Evolutionary conservation across 2,797 vertebrate genomes (phyloP).

Genomic region (Cuculus canorus): DNA sequence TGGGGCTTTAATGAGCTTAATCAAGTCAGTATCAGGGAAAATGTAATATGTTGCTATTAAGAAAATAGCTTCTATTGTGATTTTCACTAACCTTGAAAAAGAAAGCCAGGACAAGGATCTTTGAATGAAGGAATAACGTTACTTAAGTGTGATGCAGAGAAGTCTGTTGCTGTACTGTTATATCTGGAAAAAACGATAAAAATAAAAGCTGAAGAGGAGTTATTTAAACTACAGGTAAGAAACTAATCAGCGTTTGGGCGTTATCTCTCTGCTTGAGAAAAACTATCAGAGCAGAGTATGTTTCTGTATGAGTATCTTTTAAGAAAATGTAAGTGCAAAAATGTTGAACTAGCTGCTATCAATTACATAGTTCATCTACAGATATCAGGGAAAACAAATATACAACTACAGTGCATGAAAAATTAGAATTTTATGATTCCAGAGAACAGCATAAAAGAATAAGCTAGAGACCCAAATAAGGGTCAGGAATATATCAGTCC

Average conservation of each 20-base stretch:
- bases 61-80: neutral
- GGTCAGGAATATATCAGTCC: constrained; percentile 12
- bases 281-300: neutral
- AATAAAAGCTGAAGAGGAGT: neutral
- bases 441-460: neutral
- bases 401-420: neutral
- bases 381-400: neutral
- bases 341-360: neutral
- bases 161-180: fast-evolving
- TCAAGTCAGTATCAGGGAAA: neutral
- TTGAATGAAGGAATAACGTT: neutral
- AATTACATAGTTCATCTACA: neutral
- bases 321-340: neutral
- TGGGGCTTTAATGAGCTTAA: neutral
- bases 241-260: neutral
- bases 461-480: constrained; percentile 35
- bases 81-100: neutral
- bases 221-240: neutral
- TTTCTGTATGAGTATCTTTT: neutral
- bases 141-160: neutral
- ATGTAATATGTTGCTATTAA: neutral
- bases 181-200: neutral
- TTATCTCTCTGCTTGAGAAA: neutral
- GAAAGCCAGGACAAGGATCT: neutral
- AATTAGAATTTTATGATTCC: neutral